Conservation (phyloP, 2,797 vertebrate genomes). For the Danio jaintianensis region DNA sequence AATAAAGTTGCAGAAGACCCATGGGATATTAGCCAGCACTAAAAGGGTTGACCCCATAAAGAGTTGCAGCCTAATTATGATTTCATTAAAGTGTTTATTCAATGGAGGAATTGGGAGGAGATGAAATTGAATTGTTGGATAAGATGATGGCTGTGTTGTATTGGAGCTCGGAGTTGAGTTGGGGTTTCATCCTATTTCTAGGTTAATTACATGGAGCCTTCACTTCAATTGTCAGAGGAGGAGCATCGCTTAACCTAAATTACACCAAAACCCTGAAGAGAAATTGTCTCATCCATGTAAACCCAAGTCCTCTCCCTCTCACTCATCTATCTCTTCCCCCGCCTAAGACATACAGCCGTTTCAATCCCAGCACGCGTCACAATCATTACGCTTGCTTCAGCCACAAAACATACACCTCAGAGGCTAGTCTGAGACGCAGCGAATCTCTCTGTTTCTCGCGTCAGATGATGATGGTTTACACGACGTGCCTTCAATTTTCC, state of each 20-base stretch:
- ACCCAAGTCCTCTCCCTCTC: constrained; percentile 49
- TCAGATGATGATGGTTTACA: constrained; percentile 80
- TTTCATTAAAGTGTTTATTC: constrained; percentile 64
- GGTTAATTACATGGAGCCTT: constrained; percentile 66
- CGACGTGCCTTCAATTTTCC: constrained; percentile 84
- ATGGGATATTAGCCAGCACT: constrained; percentile 52
- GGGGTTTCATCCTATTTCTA: constrained; percentile 64
- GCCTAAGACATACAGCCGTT: constrained; percentile 36
- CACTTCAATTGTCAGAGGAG: constrained; percentile 62
- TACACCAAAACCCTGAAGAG: constrained; percentile 63
- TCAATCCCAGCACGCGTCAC: constrained; percentile 50
- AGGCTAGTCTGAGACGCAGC: constrained; percentile 65
- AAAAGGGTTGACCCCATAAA: constrained; percentile 60
- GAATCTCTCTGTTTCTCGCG: constrained; percentile 78
- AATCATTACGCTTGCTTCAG: constrained; percentile 53
- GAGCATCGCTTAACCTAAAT: constrained; percentile 64
- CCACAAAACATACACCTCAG: constrained; percentile 62
- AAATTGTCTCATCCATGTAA: constrained; percentile 63
- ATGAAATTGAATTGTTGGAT: constrained; percentile 64
- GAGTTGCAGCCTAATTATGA: constrained; percentile 56
- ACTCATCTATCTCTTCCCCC: constrained; percentile 48
- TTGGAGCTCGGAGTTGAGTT: constrained; percentile 54
- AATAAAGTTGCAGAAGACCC: constrained; percentile 45
- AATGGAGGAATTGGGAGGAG: constrained; percentile 49
- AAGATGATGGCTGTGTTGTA: constrained; percentile 61